A percentile compares a stretch with the other conserved stretches of the same genome.
Evolutionary conservation across 2,113 vertebrate genomes (phyloP).

Genomic region (Fukomys damarensis): DNA sequence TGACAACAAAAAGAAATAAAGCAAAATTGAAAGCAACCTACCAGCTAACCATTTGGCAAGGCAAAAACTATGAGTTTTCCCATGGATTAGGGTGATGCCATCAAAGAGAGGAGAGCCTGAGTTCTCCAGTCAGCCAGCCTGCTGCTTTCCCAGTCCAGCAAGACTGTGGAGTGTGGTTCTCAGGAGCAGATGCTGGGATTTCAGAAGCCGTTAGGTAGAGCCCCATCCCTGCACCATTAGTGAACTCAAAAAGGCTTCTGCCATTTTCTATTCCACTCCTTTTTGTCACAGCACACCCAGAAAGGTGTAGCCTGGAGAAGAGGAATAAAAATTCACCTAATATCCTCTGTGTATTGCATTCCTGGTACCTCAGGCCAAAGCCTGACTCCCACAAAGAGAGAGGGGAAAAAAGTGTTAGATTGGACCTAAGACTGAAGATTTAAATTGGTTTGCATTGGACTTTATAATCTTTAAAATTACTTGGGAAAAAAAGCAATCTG

Average conservation of each 20-base stretch:
- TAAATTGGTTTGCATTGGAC: neutral
- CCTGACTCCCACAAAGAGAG: neutral
- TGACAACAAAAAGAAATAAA: neutral
- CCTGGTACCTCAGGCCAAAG: neutral
- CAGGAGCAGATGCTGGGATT: too few species aligned
- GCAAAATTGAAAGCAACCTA: neutral
- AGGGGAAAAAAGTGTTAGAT: neutral
- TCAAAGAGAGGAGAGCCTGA: neutral
- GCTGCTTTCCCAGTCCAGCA: neutral
- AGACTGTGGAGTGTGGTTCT: neutral
- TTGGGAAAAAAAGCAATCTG: neutral
- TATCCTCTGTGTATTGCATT: neutral
- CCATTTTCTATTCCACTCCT: neutral
- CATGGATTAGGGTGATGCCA: neutral
- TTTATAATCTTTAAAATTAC: neutral
- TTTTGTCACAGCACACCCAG: neutral
- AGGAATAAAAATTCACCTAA: neutral
- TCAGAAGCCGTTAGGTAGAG: neutral
- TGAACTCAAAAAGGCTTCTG: neutral
- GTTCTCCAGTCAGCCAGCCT: neutral
- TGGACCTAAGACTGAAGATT: neutral
- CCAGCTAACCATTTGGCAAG: neutral
- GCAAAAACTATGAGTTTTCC: neutral
- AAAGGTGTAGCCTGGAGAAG: neutral
- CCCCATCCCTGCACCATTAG: rapidly evolving